Evolutionary conservation across 2,888 invertebrate genomes (phyloP).

Genomic region (Rhorus exstirpatorius): DNA sequence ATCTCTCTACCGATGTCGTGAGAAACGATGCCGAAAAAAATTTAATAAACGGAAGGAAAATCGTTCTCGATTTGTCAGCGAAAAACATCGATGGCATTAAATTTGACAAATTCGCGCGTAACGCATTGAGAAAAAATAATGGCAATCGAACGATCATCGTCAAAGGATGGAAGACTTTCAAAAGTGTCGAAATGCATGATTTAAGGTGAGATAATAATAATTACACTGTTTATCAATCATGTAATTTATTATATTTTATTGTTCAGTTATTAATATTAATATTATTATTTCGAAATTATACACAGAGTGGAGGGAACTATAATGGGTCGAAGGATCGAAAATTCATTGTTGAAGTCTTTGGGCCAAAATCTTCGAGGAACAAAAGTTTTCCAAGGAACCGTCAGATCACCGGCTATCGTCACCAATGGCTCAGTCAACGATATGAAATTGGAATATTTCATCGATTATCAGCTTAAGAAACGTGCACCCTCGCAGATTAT

Average conservation of each 20-base stretch:
- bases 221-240: too few species aligned
- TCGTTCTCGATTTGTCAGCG: constrained; percentile 83
- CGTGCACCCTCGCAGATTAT: constrained; percentile 71
- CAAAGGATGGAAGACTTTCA: constrained; percentile 86
- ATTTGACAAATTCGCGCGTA: constrained; percentile 86
- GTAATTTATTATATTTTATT: too few species aligned
- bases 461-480: constrained; percentile 75
- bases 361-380: constrained; percentile 85
- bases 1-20: constrained; percentile 87
- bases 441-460: constrained; percentile 73
- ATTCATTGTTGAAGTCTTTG: constrained; percentile 82
- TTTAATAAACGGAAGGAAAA: constrained; percentile 86
- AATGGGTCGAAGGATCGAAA: constrained; percentile 80
- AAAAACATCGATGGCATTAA: constrained; percentile 86
- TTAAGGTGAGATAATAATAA: constrained; percentile 79
- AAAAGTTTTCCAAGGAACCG: constrained; percentile 79
- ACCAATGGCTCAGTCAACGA: constrained; percentile 77
- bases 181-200: constrained; percentile 83
- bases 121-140: constrained; percentile 84
- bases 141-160: constrained; percentile 83
- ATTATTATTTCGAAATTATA: too few species aligned
- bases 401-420: constrained; percentile 72
- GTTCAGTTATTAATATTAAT: neutral
- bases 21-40: constrained; percentile 84
- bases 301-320: constrained; percentile 81